These are phyloP conservation scores for Scomber japonicus DNA, from an alignment of 2,113 vertebrate genomes.

Conservation along the genomic window DNA sequence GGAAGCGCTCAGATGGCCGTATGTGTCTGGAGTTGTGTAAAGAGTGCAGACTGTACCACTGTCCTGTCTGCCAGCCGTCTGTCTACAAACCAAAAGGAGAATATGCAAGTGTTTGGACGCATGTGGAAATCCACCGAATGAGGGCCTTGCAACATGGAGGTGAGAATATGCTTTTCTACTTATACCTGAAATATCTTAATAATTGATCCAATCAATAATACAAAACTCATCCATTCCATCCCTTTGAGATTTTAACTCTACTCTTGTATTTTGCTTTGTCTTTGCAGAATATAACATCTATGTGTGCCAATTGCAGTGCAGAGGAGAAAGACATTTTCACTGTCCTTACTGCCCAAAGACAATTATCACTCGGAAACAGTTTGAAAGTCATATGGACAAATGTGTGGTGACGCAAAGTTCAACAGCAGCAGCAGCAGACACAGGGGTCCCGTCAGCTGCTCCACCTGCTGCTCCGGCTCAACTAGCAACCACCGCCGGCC, in stretches of 20 bases:
- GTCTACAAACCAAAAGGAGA: constrained; percentile 24
- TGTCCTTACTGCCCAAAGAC: constrained; percentile 20
- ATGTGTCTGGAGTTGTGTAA: constrained; percentile 3
- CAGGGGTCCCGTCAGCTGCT: not conserved
- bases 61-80: not conserved
- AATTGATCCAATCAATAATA: not conserved
- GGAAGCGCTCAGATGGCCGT: constrained; percentile 2
- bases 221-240: not conserved
- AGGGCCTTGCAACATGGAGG: constrained; percentile 34
- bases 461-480: too few relatives aligned
- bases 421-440: not conserved
- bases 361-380: constrained; percentile 12
- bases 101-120: constrained; percentile 29
- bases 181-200: not conserved
- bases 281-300: constrained; percentile 19
- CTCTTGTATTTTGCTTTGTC: too few relatives aligned
- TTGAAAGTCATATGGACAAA: constrained; percentile 21
- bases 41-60: constrained; percentile 12
- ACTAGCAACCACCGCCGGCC: not conserved
- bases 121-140: constrained; percentile 33
- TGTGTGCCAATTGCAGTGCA: constrained; percentile 3
- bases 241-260: too few relatives aligned
- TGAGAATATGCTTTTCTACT: not conserved
- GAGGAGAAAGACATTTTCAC: constrained; percentile 16
- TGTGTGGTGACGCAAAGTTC: not conserved